Evolutionary conservation across 2,888 invertebrate genomes (phyloP), one percentile per base, ranked within the genome.

Genomic region (Bedellia somnulentella): DNA sequence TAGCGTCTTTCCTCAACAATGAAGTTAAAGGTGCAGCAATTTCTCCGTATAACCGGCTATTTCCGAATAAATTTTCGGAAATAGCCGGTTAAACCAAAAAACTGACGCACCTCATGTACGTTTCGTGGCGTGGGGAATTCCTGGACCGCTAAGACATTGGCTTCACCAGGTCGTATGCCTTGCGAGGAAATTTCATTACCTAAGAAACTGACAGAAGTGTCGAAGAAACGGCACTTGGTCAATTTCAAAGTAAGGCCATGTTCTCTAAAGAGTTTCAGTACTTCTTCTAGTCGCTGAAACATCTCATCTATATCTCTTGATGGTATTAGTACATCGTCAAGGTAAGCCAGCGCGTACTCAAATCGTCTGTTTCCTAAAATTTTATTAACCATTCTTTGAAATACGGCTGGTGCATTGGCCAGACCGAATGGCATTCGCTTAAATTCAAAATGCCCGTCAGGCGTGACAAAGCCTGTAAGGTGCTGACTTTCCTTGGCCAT

Each of bases 341-440:
- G 28, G 13, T 28, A 36, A 2, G 32, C 36, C 4, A 26, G 18
- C 3, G 33, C 31, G 9, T 10, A 27, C 8, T 34, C 25, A 30
- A 24, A 30, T 8, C 27, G 31, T 23, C 9, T 27, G 2, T 16
- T 14, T 2, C 24, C 30, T 6, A 36, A 12, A 15, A 36, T 33
- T 12, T 27, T 31, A 14, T 36, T 36, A 9, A 36, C 12, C 1
- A 23, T 11, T 14, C 23, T 29, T 26, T 35, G 35, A 15, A 32
- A 35, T 3, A 35, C 30, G 1, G 32, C 24, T 12, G 35, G 35
- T 8, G 35, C 35, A 24, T 35, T 35, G 5, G 32, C 35, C 2
- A 57, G 37, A 5, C 51, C 53, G 31, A 56, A 61, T n/a, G 51
- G 46, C 46, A 55, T 47, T 2, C 41, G 30, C 5, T 45, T 38